A percentile compares a stretch with the other conserved stretches of the same genome.
Evolutionary conservation across 2,888 invertebrate genomes (phyloP).

Genomic region (Trimorus sp.): DNA sequence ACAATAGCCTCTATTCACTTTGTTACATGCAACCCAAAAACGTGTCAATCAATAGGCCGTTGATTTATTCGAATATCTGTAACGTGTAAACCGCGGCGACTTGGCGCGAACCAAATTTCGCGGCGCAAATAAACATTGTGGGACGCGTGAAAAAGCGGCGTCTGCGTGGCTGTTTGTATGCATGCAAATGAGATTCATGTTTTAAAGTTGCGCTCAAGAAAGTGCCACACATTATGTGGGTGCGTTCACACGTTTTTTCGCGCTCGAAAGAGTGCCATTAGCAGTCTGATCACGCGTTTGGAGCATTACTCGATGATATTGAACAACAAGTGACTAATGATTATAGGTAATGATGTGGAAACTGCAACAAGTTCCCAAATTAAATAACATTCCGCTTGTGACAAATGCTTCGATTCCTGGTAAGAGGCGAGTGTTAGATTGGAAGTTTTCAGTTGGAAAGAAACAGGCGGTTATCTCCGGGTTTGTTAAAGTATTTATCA

Average conservation of each 20-base stretch:
- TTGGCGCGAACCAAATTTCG: too few relatives aligned
- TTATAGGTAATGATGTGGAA: slow-evolving; percentile 67
- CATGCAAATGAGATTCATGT: slow-evolving; percentile 49
- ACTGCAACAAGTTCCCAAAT: slow-evolving; percentile 35
- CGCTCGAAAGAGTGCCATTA: slow-evolving; percentile 55
- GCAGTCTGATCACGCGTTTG: slow-evolving; percentile 64
- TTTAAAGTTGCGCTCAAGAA: slow-evolving; percentile 41
- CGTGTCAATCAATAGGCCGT: not conserved
- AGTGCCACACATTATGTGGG: slow-evolving; percentile 29
- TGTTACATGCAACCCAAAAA: not conserved
- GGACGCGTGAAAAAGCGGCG: not conserved
- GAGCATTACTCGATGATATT: slow-evolving; percentile 70
- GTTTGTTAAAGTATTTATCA: too few relatives aligned
- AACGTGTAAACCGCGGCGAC: too few relatives aligned
- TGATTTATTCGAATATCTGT: not conserved
- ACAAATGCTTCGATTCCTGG: slow-evolving; percentile 5
- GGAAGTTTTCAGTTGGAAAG: too few relatives aligned
- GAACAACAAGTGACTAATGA: slow-evolving; percentile 75
- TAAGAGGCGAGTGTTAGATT: too few relatives aligned
- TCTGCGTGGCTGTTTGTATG: slow-evolving; percentile 1
- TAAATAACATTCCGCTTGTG: slow-evolving; percentile 32
- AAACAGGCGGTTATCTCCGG: too few relatives aligned
- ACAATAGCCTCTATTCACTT: not conserved
- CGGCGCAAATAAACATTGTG: too few relatives aligned
- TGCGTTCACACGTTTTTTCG: slow-evolving; percentile 29